A percentile compares a stretch with the other conserved stretches of the same genome.
These are phyloP conservation scores for Choloepus hoffmanni DNA, from an alignment of 2,113 vertebrate genomes.

Conservation along the genomic window DNA sequence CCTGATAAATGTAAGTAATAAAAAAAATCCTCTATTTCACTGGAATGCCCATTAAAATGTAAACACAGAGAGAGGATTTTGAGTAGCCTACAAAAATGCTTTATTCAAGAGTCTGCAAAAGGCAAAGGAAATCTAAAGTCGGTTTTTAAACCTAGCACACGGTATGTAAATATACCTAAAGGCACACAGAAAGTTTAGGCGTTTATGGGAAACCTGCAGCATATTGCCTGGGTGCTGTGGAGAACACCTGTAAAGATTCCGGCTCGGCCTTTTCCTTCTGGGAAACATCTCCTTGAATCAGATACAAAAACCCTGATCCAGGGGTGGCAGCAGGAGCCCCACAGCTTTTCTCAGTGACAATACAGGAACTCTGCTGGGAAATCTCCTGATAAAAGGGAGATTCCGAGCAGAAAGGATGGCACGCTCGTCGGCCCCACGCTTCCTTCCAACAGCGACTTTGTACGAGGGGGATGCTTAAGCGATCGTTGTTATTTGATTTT, in stretches of 20 bases:
- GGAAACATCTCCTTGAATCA: not conserved
- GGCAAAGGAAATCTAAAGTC: slow-evolving; percentile 60
- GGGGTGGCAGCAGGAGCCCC: fast-evolving
- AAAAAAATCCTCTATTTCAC: slow-evolving; percentile 78
- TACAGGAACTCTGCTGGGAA: not conserved
- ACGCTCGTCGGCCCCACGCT: not conserved
- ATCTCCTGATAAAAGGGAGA: not conserved
- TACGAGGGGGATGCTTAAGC: not conserved
- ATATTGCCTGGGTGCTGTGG: fast-evolving
- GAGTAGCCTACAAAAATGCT: slow-evolving; percentile 86
- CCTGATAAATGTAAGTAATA: slow-evolving; percentile 83
- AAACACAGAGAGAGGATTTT: slow-evolving; percentile 82
- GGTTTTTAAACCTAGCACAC: not conserved
- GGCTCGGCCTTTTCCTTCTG: fast-evolving
- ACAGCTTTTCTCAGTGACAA: not conserved
- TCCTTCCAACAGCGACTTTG: not conserved
- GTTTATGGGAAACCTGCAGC: not conserved
- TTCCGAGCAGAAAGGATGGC: not conserved
- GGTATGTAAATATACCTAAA: not conserved
- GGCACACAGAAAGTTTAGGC: fast-evolving
- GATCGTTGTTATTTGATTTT: fast-evolving
- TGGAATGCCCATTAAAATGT: slow-evolving; percentile 86
- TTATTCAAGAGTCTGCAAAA: slow-evolving; percentile 78
- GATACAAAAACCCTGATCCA: not conserved
- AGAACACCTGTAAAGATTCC: not conserved